Evolutionary conservation across 2,888 invertebrate genomes (phyloP).

Genomic region (Orthonevra nobilis): DNA sequence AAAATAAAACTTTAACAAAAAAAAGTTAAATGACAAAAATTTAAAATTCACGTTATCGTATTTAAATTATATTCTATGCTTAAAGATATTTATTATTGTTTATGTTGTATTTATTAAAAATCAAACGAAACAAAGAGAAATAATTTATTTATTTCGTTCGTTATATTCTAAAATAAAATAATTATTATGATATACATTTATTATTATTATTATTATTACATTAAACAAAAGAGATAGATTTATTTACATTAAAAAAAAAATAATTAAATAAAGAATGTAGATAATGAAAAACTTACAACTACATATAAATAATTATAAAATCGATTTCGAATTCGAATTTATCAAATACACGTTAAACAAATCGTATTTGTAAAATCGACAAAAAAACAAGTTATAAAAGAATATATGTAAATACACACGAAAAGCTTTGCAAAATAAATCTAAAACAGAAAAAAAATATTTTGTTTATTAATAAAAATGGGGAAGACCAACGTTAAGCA

Average conservation of each 20-base stretch:
- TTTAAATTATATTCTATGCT: conserved; percentile 64
- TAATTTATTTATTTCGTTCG: conserved; percentile 57
- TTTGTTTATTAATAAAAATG: neutral
- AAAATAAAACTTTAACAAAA: conserved; percentile 11
- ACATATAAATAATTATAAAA: conserved; percentile 36
- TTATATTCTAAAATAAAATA: conserved; percentile 62
- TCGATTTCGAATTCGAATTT: conserved; percentile 54
- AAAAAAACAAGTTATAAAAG: conserved; percentile 28
- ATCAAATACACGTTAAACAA: conserved; percentile 63
- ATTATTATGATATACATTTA: conserved; percentile 55
- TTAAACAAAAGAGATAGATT: conserved; percentile 37
- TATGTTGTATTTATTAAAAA: conserved; percentile 62
- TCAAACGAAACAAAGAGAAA: conserved; percentile 15
- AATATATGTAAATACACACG: conserved; percentile 67
- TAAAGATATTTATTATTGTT: conserved; percentile 62
- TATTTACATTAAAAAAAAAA: conserved; percentile 64
- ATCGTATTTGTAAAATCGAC: conserved; percentile 66
- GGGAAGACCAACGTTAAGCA: no score
- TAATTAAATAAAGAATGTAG: conserved; percentile 18
- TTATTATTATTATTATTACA: conserved; percentile 57
- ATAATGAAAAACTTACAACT: conserved; percentile 24
- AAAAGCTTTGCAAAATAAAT: conserved; percentile 70
- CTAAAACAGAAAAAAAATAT: conserved; percentile 40
- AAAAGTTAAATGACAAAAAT: conserved; percentile 24
- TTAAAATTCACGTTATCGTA: conserved; percentile 59